phyloP scores from a whole-genome alignment of 2,797 vertebrate species.

The Cercopithecus petaurista region DNA sequence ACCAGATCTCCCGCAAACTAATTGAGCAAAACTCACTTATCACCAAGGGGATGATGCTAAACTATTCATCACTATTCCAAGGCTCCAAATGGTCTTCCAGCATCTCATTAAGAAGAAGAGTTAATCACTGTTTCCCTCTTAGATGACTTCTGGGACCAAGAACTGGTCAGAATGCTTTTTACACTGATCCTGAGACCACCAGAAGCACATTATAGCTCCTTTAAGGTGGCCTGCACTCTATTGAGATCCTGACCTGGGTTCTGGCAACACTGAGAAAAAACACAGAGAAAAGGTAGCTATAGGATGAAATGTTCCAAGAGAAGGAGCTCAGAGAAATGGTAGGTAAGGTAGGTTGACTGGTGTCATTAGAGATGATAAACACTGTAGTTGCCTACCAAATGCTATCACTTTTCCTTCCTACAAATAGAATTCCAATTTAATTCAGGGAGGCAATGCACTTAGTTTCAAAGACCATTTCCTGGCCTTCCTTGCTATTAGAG shows the following conservation, averaged over 20 bases:
- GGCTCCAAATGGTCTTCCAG: background rate
- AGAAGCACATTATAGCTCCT: background rate
- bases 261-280: background rate
- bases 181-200: background rate
- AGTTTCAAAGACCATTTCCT: background rate
- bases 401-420: background rate
- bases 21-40: background rate
- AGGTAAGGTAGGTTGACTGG: background rate
- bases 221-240: background rate
- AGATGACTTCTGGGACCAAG: background rate
- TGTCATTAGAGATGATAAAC: background rate
- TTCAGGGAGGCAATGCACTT: background rate
- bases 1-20: background rate
- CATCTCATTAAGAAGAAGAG: background rate
- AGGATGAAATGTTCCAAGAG: background rate
- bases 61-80: background rate
- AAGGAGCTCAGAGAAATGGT: background rate
- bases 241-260: background rate
- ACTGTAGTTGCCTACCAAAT: background rate
- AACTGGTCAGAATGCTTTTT: background rate
- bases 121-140: background rate
- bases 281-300: background rate
- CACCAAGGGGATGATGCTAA: background rate
- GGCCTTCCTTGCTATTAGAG: background rate
- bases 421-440: background rate